Evolutionary conservation across 2,888 invertebrate genomes (phyloP).

Genomic region (Aethes cnicana): DNA sequence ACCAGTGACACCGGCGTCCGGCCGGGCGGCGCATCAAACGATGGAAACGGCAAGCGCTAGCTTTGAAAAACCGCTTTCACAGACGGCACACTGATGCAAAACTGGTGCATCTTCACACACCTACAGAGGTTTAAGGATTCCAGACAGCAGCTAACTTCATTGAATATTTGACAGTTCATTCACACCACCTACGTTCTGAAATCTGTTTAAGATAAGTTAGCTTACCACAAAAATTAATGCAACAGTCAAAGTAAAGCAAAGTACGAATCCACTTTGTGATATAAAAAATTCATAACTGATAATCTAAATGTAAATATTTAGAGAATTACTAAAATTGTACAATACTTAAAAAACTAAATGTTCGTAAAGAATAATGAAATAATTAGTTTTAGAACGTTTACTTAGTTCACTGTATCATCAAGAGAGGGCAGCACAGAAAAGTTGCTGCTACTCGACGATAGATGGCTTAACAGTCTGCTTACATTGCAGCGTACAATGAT

Average conservation of each 20-base stretch:
- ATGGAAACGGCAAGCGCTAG: slow-evolving; percentile 49
- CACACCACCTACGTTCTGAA: slow-evolving; percentile 55
- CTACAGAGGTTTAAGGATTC: slow-evolving; percentile 37
- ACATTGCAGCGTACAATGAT: too few species aligned
- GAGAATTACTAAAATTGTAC: too few species aligned
- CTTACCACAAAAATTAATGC: too few species aligned
- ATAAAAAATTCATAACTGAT: too few species aligned
- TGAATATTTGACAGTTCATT: slow-evolving; percentile 74
- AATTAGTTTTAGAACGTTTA: slow-evolving; percentile 7
- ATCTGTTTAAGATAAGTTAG: too few species aligned
- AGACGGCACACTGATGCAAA: slow-evolving; percentile 53
- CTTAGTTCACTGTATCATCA: neutral
- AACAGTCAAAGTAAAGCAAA: too few species aligned
- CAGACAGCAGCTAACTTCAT: slow-evolving; percentile 74
- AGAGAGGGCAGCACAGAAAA: slow-evolving; percentile 7
- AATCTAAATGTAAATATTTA: too few species aligned
- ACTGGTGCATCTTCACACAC: slow-evolving; percentile 47
- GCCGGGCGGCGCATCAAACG: slow-evolving; percentile 42
- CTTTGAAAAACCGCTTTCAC: slow-evolving; percentile 51
- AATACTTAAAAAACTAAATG: too few species aligned
- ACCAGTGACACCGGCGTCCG: slow-evolving; percentile 42
- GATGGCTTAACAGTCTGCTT: too few species aligned
- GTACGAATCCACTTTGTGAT: too few species aligned
- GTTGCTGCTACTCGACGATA: slow-evolving; percentile 37
- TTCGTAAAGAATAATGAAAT: too few species aligned